These are phyloP conservation scores for Daubentonia madagascariensis DNA, from an alignment of 2,113 vertebrate species.

Conservation along the genomic window DNA sequence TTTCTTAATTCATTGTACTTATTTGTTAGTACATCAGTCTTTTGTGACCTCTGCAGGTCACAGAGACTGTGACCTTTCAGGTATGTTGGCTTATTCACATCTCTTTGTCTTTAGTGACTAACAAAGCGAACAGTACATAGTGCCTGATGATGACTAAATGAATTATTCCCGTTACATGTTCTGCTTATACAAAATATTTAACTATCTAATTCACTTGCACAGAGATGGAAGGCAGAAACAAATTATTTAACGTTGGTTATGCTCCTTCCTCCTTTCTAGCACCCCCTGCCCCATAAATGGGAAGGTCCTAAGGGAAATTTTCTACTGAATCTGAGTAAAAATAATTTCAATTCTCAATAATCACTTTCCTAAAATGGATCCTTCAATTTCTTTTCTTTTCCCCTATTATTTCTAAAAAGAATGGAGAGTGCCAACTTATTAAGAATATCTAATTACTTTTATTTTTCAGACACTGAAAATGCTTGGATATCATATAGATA, in stretches of 20 bases:
- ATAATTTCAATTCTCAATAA: slow-evolving; percentile 43
- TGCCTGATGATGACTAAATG: background rate
- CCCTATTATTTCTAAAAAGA: slow-evolving; percentile 17
- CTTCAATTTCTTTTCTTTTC: background rate
- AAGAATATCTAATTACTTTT: slow-evolving; percentile 52
- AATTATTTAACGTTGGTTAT: background rate
- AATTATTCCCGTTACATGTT: background rate
- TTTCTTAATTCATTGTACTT: background rate
- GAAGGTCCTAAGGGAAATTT: slow-evolving; percentile 19
- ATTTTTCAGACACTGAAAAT: slow-evolving; percentile 50
- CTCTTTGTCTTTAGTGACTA: background rate
- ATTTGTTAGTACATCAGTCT: background rate
- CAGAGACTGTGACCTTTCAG: background rate
- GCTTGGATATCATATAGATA: background rate
- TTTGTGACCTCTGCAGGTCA: background rate
- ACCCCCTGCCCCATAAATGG: background rate
- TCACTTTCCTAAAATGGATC: background rate
- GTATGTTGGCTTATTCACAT: background rate
- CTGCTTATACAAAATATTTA: background rate
- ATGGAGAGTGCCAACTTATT: slow-evolving; percentile 19
- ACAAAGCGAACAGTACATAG: background rate
- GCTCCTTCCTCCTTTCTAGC: background rate
- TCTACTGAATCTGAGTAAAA: slow-evolving; percentile 3
- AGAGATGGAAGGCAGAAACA: background rate
- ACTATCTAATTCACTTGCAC: background rate